These are phyloP conservation scores for Gymnodraco acuticeps DNA, from an alignment of 2,797 vertebrate genomes.

Conservation along the genomic window DNA sequence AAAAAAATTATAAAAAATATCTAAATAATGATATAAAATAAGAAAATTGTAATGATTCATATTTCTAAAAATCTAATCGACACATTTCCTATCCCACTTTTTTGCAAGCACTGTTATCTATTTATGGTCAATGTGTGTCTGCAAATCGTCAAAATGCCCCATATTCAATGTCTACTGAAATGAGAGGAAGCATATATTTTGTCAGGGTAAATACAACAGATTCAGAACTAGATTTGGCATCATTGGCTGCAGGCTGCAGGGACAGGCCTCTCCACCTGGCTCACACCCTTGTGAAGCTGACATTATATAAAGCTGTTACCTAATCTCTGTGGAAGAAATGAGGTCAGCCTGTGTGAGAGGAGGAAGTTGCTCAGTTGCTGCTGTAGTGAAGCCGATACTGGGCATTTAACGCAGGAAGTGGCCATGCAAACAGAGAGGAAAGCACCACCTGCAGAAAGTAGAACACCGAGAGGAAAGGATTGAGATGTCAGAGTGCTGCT, in stretches of 20 bases:
- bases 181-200: too few species aligned
- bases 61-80: not conserved
- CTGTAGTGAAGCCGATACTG: not conserved
- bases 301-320: slow-evolving; percentile 85
- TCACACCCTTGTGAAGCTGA: slow-evolving; percentile 66
- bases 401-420: slow-evolving; percentile 1
- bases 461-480: not conserved
- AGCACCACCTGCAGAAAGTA: slow-evolving; percentile 10
- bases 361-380: slow-evolving; percentile 21
- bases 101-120: not conserved
- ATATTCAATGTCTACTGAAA: too few species aligned
- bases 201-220: not conserved
- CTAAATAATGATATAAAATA: too few species aligned
- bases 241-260: slow-evolving; percentile 18
- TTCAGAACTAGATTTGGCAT: not conserved
- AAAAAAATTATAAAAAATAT: too few species aligned
- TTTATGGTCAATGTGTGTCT: not conserved
- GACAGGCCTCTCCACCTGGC: slow-evolving; percentile 47
- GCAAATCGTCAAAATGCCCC: not conserved
- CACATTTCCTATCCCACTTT: too few species aligned
- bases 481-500: not conserved
- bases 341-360: slow-evolving; percentile 69
- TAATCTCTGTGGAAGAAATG: slow-evolving; percentile 75
- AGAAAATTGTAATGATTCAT: too few species aligned
- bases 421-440: too few species aligned